Evolutionary conservation across 2,797 vertebrate species (phyloP).

Genomic region (Oryzias sinensis): DNA sequence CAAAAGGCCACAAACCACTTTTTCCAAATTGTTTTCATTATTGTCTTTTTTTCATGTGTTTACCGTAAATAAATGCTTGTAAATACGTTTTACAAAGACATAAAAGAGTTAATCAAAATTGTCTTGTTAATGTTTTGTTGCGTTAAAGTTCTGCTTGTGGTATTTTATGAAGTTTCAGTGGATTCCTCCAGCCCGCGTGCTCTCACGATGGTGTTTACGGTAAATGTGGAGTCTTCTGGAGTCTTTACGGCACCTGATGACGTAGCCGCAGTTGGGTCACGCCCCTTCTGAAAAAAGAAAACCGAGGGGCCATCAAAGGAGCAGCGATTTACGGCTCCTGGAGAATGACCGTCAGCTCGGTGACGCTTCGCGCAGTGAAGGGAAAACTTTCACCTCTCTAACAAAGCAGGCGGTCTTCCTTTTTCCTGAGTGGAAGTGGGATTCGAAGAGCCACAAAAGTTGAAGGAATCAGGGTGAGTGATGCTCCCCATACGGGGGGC

Average conservation of each 20-base stretch:
- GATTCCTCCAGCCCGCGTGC: too few relatives aligned
- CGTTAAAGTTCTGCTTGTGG: too few relatives aligned
- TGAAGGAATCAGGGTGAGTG: conserved; percentile 42
- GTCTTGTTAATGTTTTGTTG: too few relatives aligned
- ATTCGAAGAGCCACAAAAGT: conserved; percentile 3
- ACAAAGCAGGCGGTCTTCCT: neutral
- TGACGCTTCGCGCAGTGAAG: neutral
- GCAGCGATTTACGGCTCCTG: neutral
- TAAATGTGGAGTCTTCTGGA: neutral
- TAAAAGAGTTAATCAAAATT: too few relatives aligned
- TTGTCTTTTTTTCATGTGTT: too few relatives aligned
- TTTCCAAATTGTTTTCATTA: too few relatives aligned
- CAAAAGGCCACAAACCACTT: too few relatives aligned
- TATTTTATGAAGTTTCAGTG: too few relatives aligned
- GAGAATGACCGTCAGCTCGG: too few relatives aligned
- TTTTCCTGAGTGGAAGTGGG: neutral
- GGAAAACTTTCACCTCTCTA: neutral
- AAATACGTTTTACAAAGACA: too few relatives aligned
- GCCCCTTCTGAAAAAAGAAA: conserved; percentile 29
- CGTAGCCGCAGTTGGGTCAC: conserved; percentile 12
- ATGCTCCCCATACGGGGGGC: neutral
- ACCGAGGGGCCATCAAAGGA: neutral
- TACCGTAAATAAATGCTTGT: too few relatives aligned
- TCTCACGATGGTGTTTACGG: conserved; percentile 20
- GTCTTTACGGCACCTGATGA: conserved; percentile 45